Conservation (phyloP, 2,797 vertebrate species). For the Lagodon rhomboides region DNA sequence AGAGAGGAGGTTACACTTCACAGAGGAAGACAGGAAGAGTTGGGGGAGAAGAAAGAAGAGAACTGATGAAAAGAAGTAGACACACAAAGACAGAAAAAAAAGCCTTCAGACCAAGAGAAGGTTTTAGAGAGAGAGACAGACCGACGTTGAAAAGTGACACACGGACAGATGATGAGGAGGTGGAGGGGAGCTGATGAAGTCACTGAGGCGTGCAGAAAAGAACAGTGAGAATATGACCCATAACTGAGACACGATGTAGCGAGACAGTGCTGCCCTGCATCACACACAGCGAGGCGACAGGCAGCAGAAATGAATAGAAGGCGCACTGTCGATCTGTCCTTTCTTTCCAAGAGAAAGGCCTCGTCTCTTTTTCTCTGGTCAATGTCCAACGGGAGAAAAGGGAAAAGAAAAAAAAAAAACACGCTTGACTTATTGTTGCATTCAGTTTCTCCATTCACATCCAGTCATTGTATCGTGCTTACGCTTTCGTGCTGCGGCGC, state of each 20-base stretch:
- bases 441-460: slow-evolving; percentile 10
- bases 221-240: slow-evolving; percentile 75
- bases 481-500: background rate
- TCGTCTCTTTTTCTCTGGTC: background rate
- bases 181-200: slow-evolving; percentile 70
- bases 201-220: slow-evolving; percentile 67
- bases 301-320: slow-evolving; percentile 39
- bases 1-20: slow-evolving; percentile 12
- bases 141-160: slow-evolving; percentile 38
- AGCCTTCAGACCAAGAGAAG: slow-evolving; percentile 35
- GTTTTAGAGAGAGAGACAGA: slow-evolving; percentile 49
- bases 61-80: slow-evolving; percentile 11
- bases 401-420: background rate
- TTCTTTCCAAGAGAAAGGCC: background rate
- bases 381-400: slow-evolving; percentile 9
- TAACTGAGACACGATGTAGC: slow-evolving; percentile 67
- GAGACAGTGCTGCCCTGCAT: slow-evolving; percentile 61
- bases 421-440: background rate
- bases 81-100: background rate
- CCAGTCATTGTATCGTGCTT: background rate
- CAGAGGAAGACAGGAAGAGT: slow-evolving; percentile 28
- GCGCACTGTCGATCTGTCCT: slow-evolving; percentile 38
- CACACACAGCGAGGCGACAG: slow-evolving; percentile 42
- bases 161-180: slow-evolving; percentile 75
- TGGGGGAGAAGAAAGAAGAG: slow-evolving; percentile 2